A percentile compares a stretch with the other conserved stretches of the same genome.
phyloP scores from a whole-genome alignment of 2,113 vertebrate species.

The Genyomyrus donnyi region DNA sequence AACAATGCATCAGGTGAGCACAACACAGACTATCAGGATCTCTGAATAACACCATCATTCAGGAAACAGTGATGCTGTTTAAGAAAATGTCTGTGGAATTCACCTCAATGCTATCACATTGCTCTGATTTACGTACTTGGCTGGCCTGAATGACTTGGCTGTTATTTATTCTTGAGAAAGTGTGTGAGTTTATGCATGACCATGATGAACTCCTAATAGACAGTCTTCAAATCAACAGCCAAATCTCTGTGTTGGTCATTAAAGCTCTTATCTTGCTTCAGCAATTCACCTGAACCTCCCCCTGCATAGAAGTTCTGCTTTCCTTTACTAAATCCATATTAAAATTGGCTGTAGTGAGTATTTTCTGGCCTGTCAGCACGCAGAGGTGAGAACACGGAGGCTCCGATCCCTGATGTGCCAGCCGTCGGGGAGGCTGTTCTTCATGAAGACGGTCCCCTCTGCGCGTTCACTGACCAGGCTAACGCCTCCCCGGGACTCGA shows the following conservation, averaged over 20 bases:
- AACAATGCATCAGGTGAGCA: not conserved
- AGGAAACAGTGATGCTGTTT: not conserved
- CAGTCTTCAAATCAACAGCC: not conserved
- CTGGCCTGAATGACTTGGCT: not conserved
- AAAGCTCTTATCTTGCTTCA: not conserved
- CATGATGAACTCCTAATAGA: not conserved
- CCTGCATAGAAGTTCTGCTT: not conserved
- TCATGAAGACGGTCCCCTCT: constrained; percentile 21
- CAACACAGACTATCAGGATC: not conserved
- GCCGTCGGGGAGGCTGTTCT: constrained; percentile 4
- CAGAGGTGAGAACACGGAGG: not conserved
- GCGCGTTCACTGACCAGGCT: not conserved
- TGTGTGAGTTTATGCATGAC: not conserved
- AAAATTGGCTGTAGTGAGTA: not conserved
- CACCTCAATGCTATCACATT: not conserved
- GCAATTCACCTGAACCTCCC: not conserved
- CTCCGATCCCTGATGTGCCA: not conserved
- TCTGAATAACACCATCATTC: not conserved
- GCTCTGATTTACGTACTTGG: not conserved
- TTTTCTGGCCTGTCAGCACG: not conserved
- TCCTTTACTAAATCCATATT: not conserved
- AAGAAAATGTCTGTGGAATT: not conserved
- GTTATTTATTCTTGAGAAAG: not conserved
- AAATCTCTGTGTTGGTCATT: not conserved
- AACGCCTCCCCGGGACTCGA: constrained; percentile 2